Conservation (phyloP, 2,113 vertebrate genomes). For the Limanda limanda region DNA sequence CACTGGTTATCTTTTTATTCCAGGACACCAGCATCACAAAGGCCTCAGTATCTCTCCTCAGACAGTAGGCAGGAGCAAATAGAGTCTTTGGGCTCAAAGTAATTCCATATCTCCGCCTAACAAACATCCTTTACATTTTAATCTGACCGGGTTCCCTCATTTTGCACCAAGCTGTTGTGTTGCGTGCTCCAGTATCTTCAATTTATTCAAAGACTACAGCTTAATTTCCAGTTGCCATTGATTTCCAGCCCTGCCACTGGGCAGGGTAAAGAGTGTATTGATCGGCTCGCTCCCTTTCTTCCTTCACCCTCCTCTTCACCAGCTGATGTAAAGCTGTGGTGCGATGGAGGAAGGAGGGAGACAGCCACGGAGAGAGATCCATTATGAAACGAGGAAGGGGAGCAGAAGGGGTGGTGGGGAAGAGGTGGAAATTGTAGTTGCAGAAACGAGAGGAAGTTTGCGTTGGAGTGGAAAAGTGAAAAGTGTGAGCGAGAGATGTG, state of each 20-base stretch:
- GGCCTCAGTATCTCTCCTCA: conserved; percentile 30
- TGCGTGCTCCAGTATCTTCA: conserved; percentile 48
- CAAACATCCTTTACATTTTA: conserved; percentile 58
- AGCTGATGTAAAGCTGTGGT: conserved; percentile 45
- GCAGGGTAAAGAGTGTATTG: conserved; percentile 70
- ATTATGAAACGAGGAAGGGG: background rate
- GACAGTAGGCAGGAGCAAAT: conserved; percentile 27
- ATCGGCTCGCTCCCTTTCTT: conserved; percentile 52
- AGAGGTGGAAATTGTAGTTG: background rate
- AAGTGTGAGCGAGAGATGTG: too few species aligned
- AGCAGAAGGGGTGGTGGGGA: background rate
- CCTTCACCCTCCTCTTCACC: conserved; percentile 46
- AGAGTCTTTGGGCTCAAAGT: conserved; percentile 24
- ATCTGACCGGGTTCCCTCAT: conserved; percentile 50
- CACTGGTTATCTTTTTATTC: conserved; percentile 46
- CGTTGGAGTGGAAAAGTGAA: conserved; percentile 10
- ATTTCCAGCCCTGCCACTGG: conserved; percentile 66
- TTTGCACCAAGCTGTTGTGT: conserved; percentile 50
- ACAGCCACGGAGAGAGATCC: background rate
- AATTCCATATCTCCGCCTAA: conserved; percentile 21
- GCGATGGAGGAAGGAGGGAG: conserved; percentile 13
- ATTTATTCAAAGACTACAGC: conserved; percentile 77
- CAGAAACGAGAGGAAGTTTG: background rate
- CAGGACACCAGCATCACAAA: conserved; percentile 52
- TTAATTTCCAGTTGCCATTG: conserved; percentile 76